phyloP scores from a whole-genome alignment of 2,113 vertebrate species.

The Cryptomyrus ogoouensis region DNA sequence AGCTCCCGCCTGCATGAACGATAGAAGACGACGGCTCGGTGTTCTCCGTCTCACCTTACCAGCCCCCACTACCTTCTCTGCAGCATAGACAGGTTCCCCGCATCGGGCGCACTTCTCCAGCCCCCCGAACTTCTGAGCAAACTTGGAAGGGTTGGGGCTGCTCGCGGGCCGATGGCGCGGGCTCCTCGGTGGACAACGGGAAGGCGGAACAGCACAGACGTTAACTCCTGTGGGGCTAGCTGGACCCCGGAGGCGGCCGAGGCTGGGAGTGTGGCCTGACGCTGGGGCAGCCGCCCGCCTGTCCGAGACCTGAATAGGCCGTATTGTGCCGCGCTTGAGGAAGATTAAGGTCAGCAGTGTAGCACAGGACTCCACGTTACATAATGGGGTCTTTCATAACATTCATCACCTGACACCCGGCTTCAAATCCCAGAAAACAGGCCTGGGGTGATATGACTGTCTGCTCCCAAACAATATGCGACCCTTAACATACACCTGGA shows the following conservation, averaged over 20 bases:
- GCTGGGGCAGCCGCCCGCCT: background rate
- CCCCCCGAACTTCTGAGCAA: slow-evolving; percentile 86
- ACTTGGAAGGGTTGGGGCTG: slow-evolving; percentile 84
- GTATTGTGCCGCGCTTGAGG: slow-evolving; percentile 44
- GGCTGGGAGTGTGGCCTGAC: background rate
- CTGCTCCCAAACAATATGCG: background rate
- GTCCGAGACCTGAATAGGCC: slow-evolving; percentile 42
- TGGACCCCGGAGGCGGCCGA: background rate
- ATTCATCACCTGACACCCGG: slow-evolving; percentile 38
- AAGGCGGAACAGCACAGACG: background rate
- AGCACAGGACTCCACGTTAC: slow-evolving; percentile 33
- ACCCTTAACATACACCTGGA: background rate
- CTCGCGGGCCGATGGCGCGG: slow-evolving; percentile 75
- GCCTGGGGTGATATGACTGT: background rate
- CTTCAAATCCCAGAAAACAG: background rate
- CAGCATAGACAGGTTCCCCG: slow-evolving; percentile 82
- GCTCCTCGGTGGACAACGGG: slow-evolving; percentile 35
- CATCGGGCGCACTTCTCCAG: slow-evolving; percentile 86
- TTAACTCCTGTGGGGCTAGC: background rate
- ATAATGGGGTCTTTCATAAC: slow-evolving; percentile 53
- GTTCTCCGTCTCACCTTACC: slow-evolving; percentile 71
- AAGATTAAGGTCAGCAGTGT: background rate
- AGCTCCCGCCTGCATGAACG: background rate
- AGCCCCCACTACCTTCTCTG: slow-evolving; percentile 89
- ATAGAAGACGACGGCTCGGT: background rate